These are phyloP conservation scores for Eueides isabella DNA, from an alignment of 1,140 invertebrate genomes.

Conservation along the genomic window DNA sequence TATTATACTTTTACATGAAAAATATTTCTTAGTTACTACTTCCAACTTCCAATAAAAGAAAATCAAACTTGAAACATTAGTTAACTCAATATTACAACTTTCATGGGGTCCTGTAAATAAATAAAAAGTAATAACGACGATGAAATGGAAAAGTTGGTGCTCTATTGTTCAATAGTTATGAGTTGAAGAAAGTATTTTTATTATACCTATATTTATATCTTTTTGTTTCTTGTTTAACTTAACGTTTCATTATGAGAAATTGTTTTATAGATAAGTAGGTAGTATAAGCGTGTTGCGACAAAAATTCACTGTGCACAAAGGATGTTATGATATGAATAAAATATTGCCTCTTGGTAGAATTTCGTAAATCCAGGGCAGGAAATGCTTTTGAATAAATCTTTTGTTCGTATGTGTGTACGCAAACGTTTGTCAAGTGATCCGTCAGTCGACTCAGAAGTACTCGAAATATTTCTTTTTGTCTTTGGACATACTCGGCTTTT, in stretches of 20 bases:
- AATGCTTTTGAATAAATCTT: not conserved
- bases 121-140: conserved; percentile 1
- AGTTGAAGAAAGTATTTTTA: not conserved
- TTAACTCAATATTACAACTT: not conserved
- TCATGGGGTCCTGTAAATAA: not conserved
- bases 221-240: not conserved
- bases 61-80: not conserved
- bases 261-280: not conserved
- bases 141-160: not conserved
- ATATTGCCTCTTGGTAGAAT: not conserved
- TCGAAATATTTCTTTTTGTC: not conserved
- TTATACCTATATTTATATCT: not conserved
- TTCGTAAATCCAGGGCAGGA: not conserved
- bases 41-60: not conserved
- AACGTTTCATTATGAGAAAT: not conserved
- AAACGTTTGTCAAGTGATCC: not conserved
- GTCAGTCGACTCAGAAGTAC: not conserved
- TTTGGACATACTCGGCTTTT: too few species aligned
- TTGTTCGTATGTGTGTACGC: not conserved
- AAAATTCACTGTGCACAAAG: not conserved
- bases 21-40: not conserved
- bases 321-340: conserved; percentile 6
- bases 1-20: not conserved
- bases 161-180: conserved; percentile 2
- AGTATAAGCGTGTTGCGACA: not conserved